These are phyloP conservation scores for Taenaris catops DNA, from an alignment of 2,888 invertebrate species.

Conservation along the genomic window DNA sequence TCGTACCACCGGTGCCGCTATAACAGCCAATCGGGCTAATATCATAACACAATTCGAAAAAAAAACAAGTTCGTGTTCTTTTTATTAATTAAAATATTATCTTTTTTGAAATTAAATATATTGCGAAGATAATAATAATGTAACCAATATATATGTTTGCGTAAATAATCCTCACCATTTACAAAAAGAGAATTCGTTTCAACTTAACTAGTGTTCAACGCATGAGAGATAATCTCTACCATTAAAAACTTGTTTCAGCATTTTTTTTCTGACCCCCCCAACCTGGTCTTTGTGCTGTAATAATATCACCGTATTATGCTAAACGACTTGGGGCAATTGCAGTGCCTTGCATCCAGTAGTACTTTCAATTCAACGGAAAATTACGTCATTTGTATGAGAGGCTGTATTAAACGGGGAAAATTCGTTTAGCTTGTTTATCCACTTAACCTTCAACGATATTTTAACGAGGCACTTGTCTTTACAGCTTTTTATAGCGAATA, in stretches of 20 bases:
- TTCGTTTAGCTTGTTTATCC: constrained; percentile 28
- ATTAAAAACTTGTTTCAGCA: constrained; percentile 14
- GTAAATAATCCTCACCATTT: too few relatives aligned
- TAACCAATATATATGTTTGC: too few relatives aligned
- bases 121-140: too few relatives aligned
- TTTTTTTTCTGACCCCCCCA: constrained; percentile 22
- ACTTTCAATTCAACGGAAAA: constrained; percentile 56
- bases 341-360: constrained; percentile 47
- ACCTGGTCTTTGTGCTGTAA: constrained; percentile 45
- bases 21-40: too few relatives aligned
- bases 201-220: constrained; percentile 1
- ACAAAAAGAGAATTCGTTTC: too few relatives aligned
- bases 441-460: constrained; percentile 27
- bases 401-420: constrained; percentile 41
- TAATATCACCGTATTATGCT: constrained; percentile 70
- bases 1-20: too few relatives aligned
- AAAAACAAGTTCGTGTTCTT: too few relatives aligned
- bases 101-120: too few relatives aligned
- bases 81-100: too few relatives aligned
- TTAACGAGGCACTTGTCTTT: constrained; percentile 23
- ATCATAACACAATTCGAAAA: too few relatives aligned
- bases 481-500: constrained; percentile 19
- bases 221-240: constrained; percentile 9
- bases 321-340: constrained; percentile 63
- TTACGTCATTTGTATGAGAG: constrained; percentile 41